Evolutionary conservation across 2,113 vertebrate genomes (phyloP), one percentile per base, ranked within the genome.

Genomic region (Pelecanus crispus): DNA sequence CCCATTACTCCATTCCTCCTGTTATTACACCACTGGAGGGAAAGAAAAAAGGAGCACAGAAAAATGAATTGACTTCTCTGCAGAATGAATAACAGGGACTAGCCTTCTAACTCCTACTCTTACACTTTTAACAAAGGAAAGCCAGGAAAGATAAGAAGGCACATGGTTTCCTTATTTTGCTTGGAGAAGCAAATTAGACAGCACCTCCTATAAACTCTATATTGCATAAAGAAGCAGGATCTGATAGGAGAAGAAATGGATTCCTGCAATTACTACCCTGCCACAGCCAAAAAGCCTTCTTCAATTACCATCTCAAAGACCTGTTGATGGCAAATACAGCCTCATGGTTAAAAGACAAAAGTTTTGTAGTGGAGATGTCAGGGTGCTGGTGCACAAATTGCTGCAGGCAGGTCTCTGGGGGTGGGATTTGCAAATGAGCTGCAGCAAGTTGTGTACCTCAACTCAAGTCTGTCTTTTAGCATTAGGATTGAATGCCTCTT

Each of bases 41-140:
- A 6, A 21, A 47, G 52, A 22, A 82, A 77, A 75, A 38, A 56
- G 31, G 26, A 79, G 34, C 42, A n/a, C 7, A 62, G 66, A 34
- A 58, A 94, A 90, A 85, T 3, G 14, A 82, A 70, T 28, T 32
- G 75, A 83, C 40, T 86, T 73, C 49, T 74, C 53, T 38, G 38
- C 45, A 91, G 73, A 81, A 72, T 44, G 77, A 62, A 0, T 31
- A 70, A 22, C 34, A 36, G 44, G 22, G 81, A 65, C 55, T 28
- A 78, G 92, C 34, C 36, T 62, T 40, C 26, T 21, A 70, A 61
- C 26, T 68, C 67, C 80, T 59, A 28, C 66, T 72, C 58, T 83
- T 6, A 62, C 0, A 0, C 32, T 56, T 56, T 56, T 13, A 61
- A 40, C 47, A 55, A 36, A 0, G 2, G 20, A 42, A 77, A 73